Evolutionary conservation across 2,888 invertebrate genomes (phyloP), one percentile per base, ranked within the genome.

Genomic region (Coecobrya sp.): DNA sequence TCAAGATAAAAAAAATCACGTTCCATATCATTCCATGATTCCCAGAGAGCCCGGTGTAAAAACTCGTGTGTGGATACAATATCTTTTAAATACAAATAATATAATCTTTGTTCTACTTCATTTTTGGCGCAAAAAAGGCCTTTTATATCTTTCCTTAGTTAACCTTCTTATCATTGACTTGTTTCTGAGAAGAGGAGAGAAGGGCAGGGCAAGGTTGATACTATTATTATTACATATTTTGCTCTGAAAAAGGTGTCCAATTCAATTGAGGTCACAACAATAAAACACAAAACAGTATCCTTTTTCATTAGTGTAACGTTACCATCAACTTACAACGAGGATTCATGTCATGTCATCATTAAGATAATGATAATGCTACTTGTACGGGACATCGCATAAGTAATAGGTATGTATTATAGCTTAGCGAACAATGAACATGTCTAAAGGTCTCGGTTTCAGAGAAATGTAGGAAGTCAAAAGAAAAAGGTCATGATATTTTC

Each of bases 191-290:
- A 76, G 45, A 73, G n/a, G 16, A 30, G 76, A 45, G 62, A 68
- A 87, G 87, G 86, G 73, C 42, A 70, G 70, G 73, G 11, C 76
- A 87, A 87, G 76, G 87, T 11, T 87, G 30, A 59, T 86, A 52
- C 10, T 36, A 45, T 73, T 68, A 68, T 68, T 68, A 27, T n/a
- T 22, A 16, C 59, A 19, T 62, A 0, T 8, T 8, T 70, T 70
- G 11, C 8, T 36, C 42, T 22, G 11, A 30, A 68, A 30, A 84
- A 65, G 62, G 42, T 84, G 84, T 62, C 25, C 27, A 73, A 68
- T 55, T 86, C 73, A 86, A 45, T 87, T 87, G 49, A 42, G 76
- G 70, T 86, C 86, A 76, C 30, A 45, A 55, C 36, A 52, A 81
- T 81, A 36, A 36, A 42, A 19, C 73, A 30, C 19, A 49, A 27